Evolutionary conservation across 2,113 vertebrate species (phyloP).

Genomic region (Sus scrofa): T2T-Sscrofa CM000817.6:133579501-133580000

Average conservation of each 20-base stretch:
- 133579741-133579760: not conserved
- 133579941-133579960: not conserved
- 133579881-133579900: not conserved
- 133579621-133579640: not conserved
- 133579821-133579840: not conserved
- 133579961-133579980: not conserved
- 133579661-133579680: not conserved
- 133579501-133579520: not conserved
- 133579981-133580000: not conserved
- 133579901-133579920: not conserved
- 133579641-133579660: conserved; percentile 20
- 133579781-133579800: not conserved
- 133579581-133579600: not conserved
- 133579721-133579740: not conserved
- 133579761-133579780: conserved; percentile 22
- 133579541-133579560: not conserved
- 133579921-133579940: not conserved
- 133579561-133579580: conserved; percentile 49
- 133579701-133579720: not conserved
- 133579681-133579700: conserved; percentile 5
- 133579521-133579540: not conserved
- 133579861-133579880: not conserved
- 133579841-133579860: not conserved
- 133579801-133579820: not conserved
- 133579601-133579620: not conserved